A percentile compares a stretch with the other conserved stretches of the same genome.
Evolutionary conservation across 1,140 invertebrate species (phyloP).

Genomic region (Acromyrmex heyeri): DNA sequence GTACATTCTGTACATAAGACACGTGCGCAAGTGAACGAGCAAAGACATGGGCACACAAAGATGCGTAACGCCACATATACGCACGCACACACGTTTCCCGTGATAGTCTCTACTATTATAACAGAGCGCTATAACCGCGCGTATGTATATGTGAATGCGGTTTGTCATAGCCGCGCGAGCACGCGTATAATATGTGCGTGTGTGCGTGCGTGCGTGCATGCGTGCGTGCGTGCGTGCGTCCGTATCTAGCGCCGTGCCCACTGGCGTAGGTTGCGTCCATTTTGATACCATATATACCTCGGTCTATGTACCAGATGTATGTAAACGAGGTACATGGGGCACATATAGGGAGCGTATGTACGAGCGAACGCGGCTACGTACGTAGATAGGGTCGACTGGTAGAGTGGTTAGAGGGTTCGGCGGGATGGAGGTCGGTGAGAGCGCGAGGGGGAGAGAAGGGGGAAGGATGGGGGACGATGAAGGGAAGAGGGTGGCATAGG

Average conservation of each 20-base stretch:
- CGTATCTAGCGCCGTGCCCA: constrained; percentile 74
- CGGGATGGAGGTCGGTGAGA: constrained; percentile 72
- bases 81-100: neutral
- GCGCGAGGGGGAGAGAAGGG: constrained; percentile 51
- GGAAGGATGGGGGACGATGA: constrained; percentile 31
- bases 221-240: constrained; percentile 36
- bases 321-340: constrained; percentile 68
- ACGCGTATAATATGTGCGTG: constrained; percentile 34
- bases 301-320: constrained; percentile 73
- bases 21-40: constrained; percentile 6
- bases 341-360: constrained; percentile 70
- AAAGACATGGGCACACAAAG: constrained; percentile 33
- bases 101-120: constrained; percentile 30
- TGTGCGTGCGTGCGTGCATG: constrained; percentile 25
- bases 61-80: constrained; percentile 31
- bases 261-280: constrained; percentile 78
- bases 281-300: constrained; percentile 79
- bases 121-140: constrained; percentile 31
- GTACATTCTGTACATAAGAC: constrained; percentile 36
- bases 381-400: constrained; percentile 78
- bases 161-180: constrained; percentile 41
- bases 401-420: constrained; percentile 79
- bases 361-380: constrained; percentile 71
- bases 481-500: constrained; percentile 60
- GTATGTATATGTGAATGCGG: constrained; percentile 37